phyloP scores from a whole-genome alignment of 2,797 vertebrate genomes.

The Rhinichthys osculus region DNA sequence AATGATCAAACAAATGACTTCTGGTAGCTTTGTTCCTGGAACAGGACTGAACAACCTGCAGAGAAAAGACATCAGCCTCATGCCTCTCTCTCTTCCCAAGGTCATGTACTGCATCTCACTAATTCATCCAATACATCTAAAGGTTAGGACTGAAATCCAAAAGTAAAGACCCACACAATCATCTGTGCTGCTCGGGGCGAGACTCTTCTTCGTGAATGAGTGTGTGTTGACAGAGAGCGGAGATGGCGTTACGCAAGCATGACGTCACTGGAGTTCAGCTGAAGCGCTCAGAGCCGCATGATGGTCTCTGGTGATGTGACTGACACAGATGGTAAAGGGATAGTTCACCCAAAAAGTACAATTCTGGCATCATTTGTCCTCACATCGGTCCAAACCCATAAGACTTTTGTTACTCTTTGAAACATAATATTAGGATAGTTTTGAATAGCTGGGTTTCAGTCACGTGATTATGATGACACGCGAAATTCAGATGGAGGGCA shows the following conservation, averaged over 20 bases:
- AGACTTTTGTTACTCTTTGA: not conserved
- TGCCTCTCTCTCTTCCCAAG: not conserved
- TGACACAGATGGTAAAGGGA: not conserved
- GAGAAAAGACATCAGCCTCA: not conserved
- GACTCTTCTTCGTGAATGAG: constrained; percentile 49
- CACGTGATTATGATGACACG: too few species aligned
- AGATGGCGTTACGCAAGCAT: constrained; percentile 23
- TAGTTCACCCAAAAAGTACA: not conserved
- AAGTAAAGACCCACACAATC: constrained; percentile 1
- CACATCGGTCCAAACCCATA: not conserved
- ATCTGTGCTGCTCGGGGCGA: not conserved
- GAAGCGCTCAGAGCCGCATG: not conserved
- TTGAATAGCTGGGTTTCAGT: too few species aligned
- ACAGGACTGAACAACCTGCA: not conserved
- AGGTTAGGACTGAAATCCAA: not conserved
- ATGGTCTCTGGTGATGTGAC: not conserved
- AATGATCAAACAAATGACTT: not conserved
- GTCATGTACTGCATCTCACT: not conserved
- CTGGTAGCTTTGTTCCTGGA: not conserved
- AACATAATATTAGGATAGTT: not conserved
- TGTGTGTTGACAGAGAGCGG: not conserved
- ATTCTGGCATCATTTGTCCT: not conserved
- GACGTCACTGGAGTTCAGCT: not conserved
- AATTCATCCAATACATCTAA: not conserved
- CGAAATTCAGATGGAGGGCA: too few species aligned